Evolutionary conservation across 2,113 vertebrate species (phyloP).

Genomic region (Macrotis lagotis): DNA sequence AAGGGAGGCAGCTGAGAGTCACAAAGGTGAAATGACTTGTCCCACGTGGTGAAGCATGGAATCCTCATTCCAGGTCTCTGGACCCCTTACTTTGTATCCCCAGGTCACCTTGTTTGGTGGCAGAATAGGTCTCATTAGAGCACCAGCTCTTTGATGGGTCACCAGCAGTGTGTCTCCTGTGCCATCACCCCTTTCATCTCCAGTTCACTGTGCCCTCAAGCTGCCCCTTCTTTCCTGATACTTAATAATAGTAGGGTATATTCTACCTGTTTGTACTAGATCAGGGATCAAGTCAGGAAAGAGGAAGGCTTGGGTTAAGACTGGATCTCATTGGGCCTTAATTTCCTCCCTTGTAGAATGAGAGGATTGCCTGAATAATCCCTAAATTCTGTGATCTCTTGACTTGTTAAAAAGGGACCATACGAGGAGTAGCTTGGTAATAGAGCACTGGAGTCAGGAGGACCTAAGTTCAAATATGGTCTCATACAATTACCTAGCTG

Average conservation of each 20-base stretch:
- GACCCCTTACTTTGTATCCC: not conserved
- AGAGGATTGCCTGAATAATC: not conserved
- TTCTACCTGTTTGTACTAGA: not conserved
- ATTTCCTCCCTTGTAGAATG: not conserved
- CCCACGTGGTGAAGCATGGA: not conserved
- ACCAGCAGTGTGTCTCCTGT: not conserved
- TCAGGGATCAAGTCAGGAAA: not conserved
- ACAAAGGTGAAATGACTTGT: not conserved
- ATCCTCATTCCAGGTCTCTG: not conserved
- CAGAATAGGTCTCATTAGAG: not conserved
- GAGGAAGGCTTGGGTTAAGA: not conserved
- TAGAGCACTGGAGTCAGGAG: too few species aligned
- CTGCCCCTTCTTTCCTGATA: not conserved
- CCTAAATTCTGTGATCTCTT: not conserved
- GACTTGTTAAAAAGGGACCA: not conserved
- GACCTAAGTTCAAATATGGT: too few species aligned
- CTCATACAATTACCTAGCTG: too few species aligned
- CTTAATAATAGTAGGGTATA: not conserved
- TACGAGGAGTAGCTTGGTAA: too few species aligned
- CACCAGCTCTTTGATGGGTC: not conserved
- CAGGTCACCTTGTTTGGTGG: too few species aligned
- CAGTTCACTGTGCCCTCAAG: not conserved
- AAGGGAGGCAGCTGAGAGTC: too few species aligned
- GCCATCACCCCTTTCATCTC: not conserved
- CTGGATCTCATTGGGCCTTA: not conserved